These are phyloP conservation scores for Parauchenoglanis ngamensis DNA, from an alignment of 2,797 vertebrate genomes.

Conservation along the genomic window DNA sequence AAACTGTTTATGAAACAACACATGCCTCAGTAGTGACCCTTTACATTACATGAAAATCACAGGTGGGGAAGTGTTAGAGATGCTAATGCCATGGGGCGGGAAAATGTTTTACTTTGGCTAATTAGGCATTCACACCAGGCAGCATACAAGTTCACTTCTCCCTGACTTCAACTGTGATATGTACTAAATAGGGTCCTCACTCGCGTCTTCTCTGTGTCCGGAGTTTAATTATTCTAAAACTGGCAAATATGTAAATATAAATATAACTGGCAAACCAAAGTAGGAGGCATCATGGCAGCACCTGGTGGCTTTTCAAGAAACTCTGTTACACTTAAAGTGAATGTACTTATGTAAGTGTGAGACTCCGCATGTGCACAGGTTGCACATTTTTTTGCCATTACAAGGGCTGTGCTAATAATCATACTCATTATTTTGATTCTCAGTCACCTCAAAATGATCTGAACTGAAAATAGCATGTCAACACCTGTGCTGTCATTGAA, in stretches of 20 bases:
- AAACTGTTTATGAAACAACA: not conserved
- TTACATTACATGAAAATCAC: not conserved
- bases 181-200: not conserved
- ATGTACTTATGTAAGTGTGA: not conserved
- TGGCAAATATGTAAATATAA: not conserved
- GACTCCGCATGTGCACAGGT: not conserved
- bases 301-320: not conserved
- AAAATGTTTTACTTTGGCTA: not conserved
- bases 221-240: not conserved
- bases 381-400: not conserved
- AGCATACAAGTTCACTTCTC: not conserved
- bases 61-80: not conserved
- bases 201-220: not conserved
- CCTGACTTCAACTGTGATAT: not conserved
- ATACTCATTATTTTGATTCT: not conserved
- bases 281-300: not conserved
- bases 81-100: not conserved
- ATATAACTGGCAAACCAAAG: not conserved
- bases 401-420: not conserved
- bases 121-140: not conserved
- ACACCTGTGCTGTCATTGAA: not conserved
- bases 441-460: not conserved
- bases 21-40: not conserved
- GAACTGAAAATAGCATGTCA: not conserved
- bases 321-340: not conserved